Evolutionary conservation across 2,797 vertebrate species (phyloP).

Genomic region (Eulemur albifrons): DNA sequence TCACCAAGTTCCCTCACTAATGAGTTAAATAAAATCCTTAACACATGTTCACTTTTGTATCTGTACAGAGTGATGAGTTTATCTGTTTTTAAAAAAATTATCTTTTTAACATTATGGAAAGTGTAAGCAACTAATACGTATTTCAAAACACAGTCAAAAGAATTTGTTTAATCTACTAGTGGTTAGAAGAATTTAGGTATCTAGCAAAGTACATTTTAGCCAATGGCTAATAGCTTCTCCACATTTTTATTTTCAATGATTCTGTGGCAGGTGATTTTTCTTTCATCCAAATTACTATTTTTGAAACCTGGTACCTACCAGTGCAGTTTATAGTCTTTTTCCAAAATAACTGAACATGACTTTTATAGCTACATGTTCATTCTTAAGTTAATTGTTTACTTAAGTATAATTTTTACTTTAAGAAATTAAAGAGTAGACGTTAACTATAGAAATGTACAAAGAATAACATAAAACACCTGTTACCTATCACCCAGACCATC

Average conservation of each 20-base stretch:
- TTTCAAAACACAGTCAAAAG: background rate
- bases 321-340: background rate
- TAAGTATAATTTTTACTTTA: background rate
- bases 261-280: background rate
- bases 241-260: background rate
- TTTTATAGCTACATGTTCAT: background rate
- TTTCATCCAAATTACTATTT: slow-evolving; percentile 21
- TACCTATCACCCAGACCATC: background rate
- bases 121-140: background rate
- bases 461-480: background rate
- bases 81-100: background rate
- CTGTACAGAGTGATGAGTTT: background rate
- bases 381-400: background rate
- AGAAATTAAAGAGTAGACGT: background rate
- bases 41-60: background rate
- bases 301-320: background rate
- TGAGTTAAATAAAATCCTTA: slow-evolving; percentile 6
- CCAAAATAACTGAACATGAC: background rate
- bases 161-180: background rate
- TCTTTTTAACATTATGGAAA: background rate
- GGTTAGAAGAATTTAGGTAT: background rate
- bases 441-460: background rate
- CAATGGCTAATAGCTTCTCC: background rate
- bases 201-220: background rate
- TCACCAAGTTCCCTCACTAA: background rate